phyloP scores from a whole-genome alignment of 1,140 invertebrate species.

The Drosophila rufa region DNA sequence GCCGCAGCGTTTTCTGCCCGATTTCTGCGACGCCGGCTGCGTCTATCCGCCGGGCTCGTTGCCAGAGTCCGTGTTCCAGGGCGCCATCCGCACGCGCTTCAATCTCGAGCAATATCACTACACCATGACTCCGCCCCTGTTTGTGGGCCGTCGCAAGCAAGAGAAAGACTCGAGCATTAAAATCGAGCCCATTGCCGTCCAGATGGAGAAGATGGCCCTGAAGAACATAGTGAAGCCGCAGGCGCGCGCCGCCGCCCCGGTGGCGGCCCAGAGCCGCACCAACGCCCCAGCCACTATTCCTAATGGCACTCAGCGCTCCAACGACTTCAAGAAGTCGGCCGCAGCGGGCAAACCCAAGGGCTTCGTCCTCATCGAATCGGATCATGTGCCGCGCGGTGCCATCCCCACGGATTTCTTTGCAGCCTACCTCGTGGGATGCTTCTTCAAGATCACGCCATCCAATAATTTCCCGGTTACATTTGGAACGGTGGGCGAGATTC shows the following conservation, averaged over 20 bases:
- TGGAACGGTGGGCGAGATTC: too few relatives aligned
- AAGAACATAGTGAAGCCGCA: background rate
- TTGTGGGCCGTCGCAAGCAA: slow-evolving; percentile 29
- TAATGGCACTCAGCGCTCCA: background rate
- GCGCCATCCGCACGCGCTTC: background rate
- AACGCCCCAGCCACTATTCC: background rate
- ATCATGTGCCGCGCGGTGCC: slow-evolving; percentile 3
- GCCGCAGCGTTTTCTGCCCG: slow-evolving; percentile 30
- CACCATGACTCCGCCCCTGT: slow-evolving; percentile 31
- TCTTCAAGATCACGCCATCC: background rate
- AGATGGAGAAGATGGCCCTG: background rate
- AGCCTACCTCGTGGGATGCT: slow-evolving; percentile 2
- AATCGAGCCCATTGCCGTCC: background rate
- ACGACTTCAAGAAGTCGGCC: background rate
- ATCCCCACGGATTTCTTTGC: background rate
- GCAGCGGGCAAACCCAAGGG: background rate
- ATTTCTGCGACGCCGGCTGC: slow-evolving; percentile 36
- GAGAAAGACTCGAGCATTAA: background rate
- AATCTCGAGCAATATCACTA: slow-evolving; percentile 1
- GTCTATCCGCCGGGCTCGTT: slow-evolving; percentile 35
- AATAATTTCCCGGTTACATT: too few relatives aligned
- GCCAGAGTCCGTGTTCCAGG: background rate
- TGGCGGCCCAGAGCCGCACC: too few relatives aligned
- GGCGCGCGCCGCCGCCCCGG: background rate
- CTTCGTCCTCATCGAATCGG: slow-evolving; percentile 6